phyloP scores from a whole-genome alignment of 2,888 invertebrate species.

The Scelioninae gen. 1 region DNA sequence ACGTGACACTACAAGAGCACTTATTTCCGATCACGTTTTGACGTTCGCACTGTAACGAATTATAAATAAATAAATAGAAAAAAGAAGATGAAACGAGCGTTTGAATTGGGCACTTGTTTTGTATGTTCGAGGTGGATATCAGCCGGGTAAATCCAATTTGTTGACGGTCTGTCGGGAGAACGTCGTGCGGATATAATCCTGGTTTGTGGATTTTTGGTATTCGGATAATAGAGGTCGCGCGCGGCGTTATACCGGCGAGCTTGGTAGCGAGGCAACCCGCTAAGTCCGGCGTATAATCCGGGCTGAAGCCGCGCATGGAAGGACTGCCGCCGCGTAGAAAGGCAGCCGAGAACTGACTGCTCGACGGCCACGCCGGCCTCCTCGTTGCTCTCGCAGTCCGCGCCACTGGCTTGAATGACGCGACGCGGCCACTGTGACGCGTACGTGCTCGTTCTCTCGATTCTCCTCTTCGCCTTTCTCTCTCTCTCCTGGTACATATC shows the following conservation, averaged over 20 bases:
- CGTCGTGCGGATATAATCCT: constrained; percentile 1
- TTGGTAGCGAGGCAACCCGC: constrained; percentile 75
- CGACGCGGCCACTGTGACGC: constrained; percentile 82
- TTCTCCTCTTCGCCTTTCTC: constrained; percentile 38
- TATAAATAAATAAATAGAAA: constrained; percentile 1
- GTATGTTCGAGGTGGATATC: constrained; percentile 1
- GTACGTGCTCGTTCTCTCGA: constrained; percentile 71
- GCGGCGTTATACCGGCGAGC: constrained; percentile 39
- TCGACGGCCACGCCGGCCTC: constrained; percentile 72
- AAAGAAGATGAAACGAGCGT: no score
- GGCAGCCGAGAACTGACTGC: constrained; percentile 83
- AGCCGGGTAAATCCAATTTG: constrained; percentile 28
- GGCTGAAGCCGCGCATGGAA: constrained; percentile 79
- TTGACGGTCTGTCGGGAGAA: constrained; percentile 7
- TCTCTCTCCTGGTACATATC: no score
- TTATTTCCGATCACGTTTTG: no score
- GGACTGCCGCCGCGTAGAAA: constrained; percentile 82
- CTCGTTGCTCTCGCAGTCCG: constrained; percentile 73
- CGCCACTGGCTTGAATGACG: constrained; percentile 80
- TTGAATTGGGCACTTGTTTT: no score
- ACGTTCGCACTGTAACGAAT: no score
- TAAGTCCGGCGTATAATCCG: constrained; percentile 79
- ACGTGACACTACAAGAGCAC: no score
- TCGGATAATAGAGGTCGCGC: constrained; percentile 43
- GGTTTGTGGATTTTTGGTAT: constrained; percentile 22